Percentiles rank a stretch among this genome's conserved stretches.
These are phyloP conservation scores for Drosophila insularis DNA, from an alignment of 1,140 invertebrate genomes.

Conservation along the genomic window DNA sequence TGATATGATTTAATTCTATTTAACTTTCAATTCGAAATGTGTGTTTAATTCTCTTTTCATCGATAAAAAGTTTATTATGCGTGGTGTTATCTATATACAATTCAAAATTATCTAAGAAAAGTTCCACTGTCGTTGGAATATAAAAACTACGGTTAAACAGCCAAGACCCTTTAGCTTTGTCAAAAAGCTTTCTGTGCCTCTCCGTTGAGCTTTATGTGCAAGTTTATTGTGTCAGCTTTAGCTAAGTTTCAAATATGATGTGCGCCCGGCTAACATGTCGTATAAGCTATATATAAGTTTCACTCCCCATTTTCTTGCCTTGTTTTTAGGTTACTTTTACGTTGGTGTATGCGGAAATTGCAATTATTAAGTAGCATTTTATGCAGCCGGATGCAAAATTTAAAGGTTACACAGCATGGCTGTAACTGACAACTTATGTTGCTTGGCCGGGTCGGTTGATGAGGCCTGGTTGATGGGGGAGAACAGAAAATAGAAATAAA, in stretches of 20 bases:
- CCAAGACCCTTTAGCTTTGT: too few species aligned
- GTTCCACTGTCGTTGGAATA: too few species aligned
- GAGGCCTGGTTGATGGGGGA: too few species aligned
- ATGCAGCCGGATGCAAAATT: conserved; percentile 10
- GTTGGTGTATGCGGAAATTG: not conserved
- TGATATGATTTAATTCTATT: too few species aligned
- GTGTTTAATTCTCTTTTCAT: too few species aligned
- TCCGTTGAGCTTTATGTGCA: not conserved
- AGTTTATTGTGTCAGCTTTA: not conserved
- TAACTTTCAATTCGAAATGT: too few species aligned
- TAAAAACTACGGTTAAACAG: too few species aligned
- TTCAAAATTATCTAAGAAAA: too few species aligned
- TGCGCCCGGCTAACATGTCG: not conserved
- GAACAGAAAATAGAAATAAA: not conserved
- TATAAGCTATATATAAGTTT: not conserved
- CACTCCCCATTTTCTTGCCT: not conserved
- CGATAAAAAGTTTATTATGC: too few species aligned
- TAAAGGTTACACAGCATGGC: conserved; percentile 16
- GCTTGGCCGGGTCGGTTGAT: too few species aligned
- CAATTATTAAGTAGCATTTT: conserved; percentile 14
- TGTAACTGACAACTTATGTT: conserved; percentile 18
- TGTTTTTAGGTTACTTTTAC: not conserved
- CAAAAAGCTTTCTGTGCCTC: not conserved
- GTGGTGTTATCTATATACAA: too few species aligned
- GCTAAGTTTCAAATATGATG: not conserved